Evolutionary conservation across 2,888 invertebrate species (phyloP), one percentile per base, ranked within the genome.

Genomic region (Carabus problematicus): DNA sequence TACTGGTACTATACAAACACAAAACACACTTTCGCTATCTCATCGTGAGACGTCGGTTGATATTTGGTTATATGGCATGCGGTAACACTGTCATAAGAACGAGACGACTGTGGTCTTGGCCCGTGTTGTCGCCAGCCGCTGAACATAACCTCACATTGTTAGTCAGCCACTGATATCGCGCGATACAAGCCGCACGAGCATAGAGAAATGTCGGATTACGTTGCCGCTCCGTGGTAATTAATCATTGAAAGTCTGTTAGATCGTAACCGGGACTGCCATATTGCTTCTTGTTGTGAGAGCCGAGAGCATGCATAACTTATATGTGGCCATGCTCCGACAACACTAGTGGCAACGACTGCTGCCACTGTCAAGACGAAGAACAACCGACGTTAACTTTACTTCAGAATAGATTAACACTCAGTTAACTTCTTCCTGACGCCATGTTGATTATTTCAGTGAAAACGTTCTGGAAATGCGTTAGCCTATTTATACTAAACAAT

Each of bases 171-270:
- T 56, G 56, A 56, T 56, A 56, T 11, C 56, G 19, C 39, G 56
- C 40, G 56, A 56, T 56, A 56, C 56, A 39, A 39, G 12, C 56
- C 56, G 56, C 19, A 56, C 56, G 19, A n/a, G 39, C 56, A 19
- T 11, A 52, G 14, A 52, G 52, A 52, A 52, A 52, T 52, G 56
- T 56, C 56, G 56, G 56, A 56, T 56, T 56, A 56, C 56, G 9
- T 11, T 40, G 29, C 29, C 29, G 29, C 29, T 29, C 29, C 6
- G 29, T 29, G 14, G 56, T 56, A 39, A 56, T 56, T 56, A 56
- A 56, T 56, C 56, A 56, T 56, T 56, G 56, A 56, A 56, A 56
- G 56, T 56, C 56, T 56, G 56, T 14, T 56, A 56, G 11, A 56
- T 56, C 39, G 56, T 56, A 52, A 52, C 52, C 29, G 56, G 12